Base-by-base conservation (phyloP, 2,797 vertebrate genomes). In the Syngnathus acus region DNA sequence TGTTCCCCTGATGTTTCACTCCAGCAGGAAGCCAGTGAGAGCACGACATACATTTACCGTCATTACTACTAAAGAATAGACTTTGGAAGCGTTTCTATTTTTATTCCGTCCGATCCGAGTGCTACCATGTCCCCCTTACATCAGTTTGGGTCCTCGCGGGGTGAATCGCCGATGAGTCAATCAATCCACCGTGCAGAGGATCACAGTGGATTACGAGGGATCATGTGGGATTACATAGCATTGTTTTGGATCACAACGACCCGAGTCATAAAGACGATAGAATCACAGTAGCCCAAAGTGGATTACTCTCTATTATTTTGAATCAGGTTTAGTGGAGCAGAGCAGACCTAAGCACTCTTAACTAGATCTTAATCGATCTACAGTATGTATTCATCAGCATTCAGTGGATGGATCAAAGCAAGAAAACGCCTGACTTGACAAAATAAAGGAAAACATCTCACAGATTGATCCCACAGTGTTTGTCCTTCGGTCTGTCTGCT, bases 1-100 rank as follows among this genome's bases (percentile, higher is more conserved):
- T 45, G 40, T 26, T 62, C 60, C 40, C 40, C 40, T 62, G n/a
- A 43, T 62, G 13, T 62, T 62, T 62, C 42, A 62, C 42, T 62
- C 60, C 39, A 23, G 21, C 14, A 57, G 55, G 26, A 37, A 57
- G 55, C 26, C 7, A 16, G 17, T n/a, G 17, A 55, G 26, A n/a
- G 21, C 23, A 6, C 53, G 14, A 37, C 6, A 10, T n/a, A 26
- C n/a, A 2, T 62, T 62, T 23, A 6, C 59, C n/a, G 26, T 57
- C 55, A 16, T 57, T 37, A 37, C 26, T 57, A 8, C 10, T 32
- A 57, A 57, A 37, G 10, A 26, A 37, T 3, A 17, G 11, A 32
- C 7, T 37, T 37, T 16, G 26, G 17, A 57, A 37, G 55, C 23
- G 6, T 57, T 37, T 37, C 1, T 1, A 57, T 26, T 17, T 32